Evolutionary conservation across 2,888 invertebrate species (phyloP).

Genomic region (Drosophila algonquin): DNA sequence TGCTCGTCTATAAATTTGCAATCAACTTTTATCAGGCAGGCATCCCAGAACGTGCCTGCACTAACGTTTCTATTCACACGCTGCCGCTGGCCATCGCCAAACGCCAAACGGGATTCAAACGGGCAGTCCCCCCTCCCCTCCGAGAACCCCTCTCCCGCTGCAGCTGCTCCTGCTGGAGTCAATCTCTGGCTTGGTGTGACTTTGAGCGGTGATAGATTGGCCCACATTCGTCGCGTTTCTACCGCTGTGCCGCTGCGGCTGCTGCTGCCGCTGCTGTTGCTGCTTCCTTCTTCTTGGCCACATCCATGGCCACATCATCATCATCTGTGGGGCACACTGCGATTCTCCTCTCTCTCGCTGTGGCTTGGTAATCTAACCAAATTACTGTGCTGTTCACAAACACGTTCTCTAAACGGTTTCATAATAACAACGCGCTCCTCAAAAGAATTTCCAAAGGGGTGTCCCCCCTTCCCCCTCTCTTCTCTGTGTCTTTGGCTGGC

Average conservation of each 20-base stretch:
- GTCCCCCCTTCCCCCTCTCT: slow-evolving; percentile 57
- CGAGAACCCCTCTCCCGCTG: not conserved
- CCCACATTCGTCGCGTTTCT: slow-evolving; percentile 70
- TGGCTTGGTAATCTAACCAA: slow-evolving; percentile 75
- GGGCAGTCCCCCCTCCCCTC: slow-evolving; percentile 22
- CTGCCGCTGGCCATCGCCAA: slow-evolving; percentile 42
- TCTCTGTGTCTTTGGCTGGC: slow-evolving; percentile 31
- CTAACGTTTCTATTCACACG: slow-evolving; percentile 79
- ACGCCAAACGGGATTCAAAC: slow-evolving; percentile 44
- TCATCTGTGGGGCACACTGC: slow-evolving; percentile 12
- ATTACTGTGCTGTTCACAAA: slow-evolving; percentile 79
- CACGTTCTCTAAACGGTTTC: slow-evolving; percentile 81
- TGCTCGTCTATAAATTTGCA: slow-evolving; percentile 77
- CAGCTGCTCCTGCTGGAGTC: slow-evolving; percentile 11
- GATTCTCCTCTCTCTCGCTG: slow-evolving; percentile 38
- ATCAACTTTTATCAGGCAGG: slow-evolving; percentile 76
- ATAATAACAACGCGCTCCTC: slow-evolving; percentile 76
- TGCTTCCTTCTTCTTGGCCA: slow-evolving; percentile 23
- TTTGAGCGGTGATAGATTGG: slow-evolving; percentile 76
- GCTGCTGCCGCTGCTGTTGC: too few species aligned
- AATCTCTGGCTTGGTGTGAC: slow-evolving; percentile 59
- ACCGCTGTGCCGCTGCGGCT: slow-evolving; percentile 10
- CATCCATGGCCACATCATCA: slow-evolving; percentile 28
- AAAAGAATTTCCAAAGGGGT: slow-evolving; percentile 41
- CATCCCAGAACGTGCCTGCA: slow-evolving; percentile 71